Evolutionary conservation across 1,140 invertebrate species (phyloP), one percentile per base, ranked within the genome.

Genomic region (Fopius arisanus): DNA sequence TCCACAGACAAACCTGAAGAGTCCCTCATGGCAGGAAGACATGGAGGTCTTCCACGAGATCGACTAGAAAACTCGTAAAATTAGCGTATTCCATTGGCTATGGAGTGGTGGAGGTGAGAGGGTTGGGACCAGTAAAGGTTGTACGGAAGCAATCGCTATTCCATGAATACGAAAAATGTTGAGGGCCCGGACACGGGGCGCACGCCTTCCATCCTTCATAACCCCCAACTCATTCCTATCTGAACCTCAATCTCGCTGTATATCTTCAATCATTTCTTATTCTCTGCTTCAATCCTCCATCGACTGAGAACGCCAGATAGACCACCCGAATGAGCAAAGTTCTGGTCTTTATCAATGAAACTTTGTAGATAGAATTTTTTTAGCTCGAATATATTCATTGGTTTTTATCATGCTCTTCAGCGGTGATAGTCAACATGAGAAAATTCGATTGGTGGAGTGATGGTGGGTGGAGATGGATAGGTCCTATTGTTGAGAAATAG

Each of bases 131-230:
- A 16, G 12, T 29, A 16, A 6, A 31, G 68, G 68, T 65, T 75
- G 73, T 67, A 77, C 78, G 78, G 79, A 81, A 83, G 82, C 83
- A 85, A 86, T 84, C 78, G 82, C 78, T 82, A 82, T 86, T 84
- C 78, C 82, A 85, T 86, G 84, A 86, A 86, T 86, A 86, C 81
- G 78, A 84, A 85, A 86, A 83, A 80, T 83, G 81, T 71, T 75
- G 68, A 40, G 33, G 43, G 41, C 48, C 41, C 37, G 40, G 66
- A 73, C 65, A 62, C 26, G 23, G 54, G 71, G 62, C 28, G 72
- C 66, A 71, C 43, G 63, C 67, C 71, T 71, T 65, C 29, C 9
- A 65, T 33, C 28, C 62, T 16, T 28, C 43, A 48, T 21, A 26
- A 51, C 5, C 62, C 62, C 23, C 23, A 26, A 2, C 23, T 23